These are phyloP conservation scores for Cyclophora albipunctata DNA, from an alignment of 2,888 invertebrate genomes.

Conservation along the genomic window DNA sequence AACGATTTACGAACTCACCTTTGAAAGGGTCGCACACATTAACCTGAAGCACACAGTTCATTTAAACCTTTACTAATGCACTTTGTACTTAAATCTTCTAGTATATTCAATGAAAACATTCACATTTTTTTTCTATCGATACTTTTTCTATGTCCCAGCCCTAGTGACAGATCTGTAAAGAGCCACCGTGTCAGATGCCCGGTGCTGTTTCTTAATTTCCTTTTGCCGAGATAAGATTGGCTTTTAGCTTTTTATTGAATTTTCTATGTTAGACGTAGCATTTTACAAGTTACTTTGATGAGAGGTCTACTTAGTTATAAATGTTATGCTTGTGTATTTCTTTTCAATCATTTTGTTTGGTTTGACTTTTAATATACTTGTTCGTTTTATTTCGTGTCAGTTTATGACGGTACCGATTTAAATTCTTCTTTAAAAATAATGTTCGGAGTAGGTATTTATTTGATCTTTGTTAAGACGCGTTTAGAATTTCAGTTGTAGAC, in stretches of 20 bases:
- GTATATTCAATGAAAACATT: too few species aligned
- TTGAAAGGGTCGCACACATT: too few species aligned
- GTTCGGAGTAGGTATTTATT: too few species aligned
- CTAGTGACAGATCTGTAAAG: slow-evolving; percentile 62
- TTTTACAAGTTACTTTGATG: slow-evolving; percentile 51
- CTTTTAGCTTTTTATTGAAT: slow-evolving; percentile 76
- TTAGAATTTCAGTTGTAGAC: too few species aligned
- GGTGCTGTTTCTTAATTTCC: slow-evolving; percentile 75
- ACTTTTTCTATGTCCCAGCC: slow-evolving; percentile 23
- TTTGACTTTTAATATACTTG: background rate
- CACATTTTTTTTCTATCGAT: background rate
- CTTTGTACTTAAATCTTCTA: too few species aligned
- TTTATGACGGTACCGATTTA: too few species aligned
- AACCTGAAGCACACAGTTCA: too few species aligned
- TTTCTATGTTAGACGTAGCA: slow-evolving; percentile 64
- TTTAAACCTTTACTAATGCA: too few species aligned
- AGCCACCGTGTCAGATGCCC: slow-evolving; percentile 73
- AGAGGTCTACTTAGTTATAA: slow-evolving; percentile 11
- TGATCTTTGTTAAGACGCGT: too few species aligned
- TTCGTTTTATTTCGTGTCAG: too few species aligned
- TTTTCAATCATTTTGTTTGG: background rate
- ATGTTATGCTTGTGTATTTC: background rate
- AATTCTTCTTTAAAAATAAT: too few species aligned
- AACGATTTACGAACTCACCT: too few species aligned
- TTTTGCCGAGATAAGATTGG: slow-evolving; percentile 72